Evolutionary conservation across 2,797 vertebrate species (phyloP), one percentile per base, ranked within the genome.

Genomic region (Sphaeramia orbicularis): DNA sequence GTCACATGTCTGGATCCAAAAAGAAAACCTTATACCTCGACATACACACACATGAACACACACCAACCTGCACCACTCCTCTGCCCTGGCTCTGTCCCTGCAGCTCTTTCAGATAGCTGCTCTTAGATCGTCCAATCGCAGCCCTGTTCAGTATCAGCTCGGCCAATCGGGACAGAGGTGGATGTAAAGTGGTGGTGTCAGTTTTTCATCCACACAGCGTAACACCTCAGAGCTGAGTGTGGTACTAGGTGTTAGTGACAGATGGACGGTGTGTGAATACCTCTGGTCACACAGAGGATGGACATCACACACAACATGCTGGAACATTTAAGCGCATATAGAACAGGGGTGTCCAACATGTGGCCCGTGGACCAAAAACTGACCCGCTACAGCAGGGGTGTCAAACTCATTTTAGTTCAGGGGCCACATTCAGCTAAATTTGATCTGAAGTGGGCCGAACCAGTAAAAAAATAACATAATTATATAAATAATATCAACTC

Each of bases 1-100:
- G 91, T 94, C 94, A 95, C 40, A 76, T 91, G 91, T 85, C 90
- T 87, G 84, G 71, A 93, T 91, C 76, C 79, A 37, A 86, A 89
- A 87, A 78, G 89, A 91, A 86, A 94, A 92, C 92, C 65, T 70
- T 80, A 60, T 69, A 82, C 76, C 60, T 27, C 59, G 36, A 0
- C 64, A 59, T 45, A 60, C 70, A 58, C 38, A 60, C 65, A 59
- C 61, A 65, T 63, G 64, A 43, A 35, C 59, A 55, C 71, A 59
- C 50, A 66, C 71, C 36, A 44, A 40, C 65, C 59, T 71, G 27
- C 53, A 45, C 63, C 85, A 52, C 66, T 55, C 59, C 61, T 63
- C 73, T 32, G 41, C 35, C 24, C 18, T 42, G 56, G 18, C 72
- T 77, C 70, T 79, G 80, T 83, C 87, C 86, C 82, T 84, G 76